Conservation (phyloP, 2,113 vertebrate genomes). For the Stercorarius parasiticus region DNA sequence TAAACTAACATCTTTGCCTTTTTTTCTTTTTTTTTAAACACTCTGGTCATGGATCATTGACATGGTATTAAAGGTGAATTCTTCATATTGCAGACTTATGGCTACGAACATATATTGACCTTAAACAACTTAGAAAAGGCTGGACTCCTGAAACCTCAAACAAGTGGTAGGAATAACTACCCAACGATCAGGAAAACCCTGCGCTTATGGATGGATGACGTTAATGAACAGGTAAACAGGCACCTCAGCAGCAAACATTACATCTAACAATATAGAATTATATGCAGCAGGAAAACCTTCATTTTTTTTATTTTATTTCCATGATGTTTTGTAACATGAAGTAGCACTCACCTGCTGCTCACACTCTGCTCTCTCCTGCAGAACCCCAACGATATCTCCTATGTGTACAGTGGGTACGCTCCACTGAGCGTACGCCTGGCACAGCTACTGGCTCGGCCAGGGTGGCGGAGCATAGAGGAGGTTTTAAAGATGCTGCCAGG, state of each 20-base stretch:
- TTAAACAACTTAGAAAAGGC: constrained; percentile 93
- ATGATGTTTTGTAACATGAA: not conserved
- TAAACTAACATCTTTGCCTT: not conserved
- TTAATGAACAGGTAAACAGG: constrained; percentile 88
- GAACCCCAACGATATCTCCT: constrained; percentile 97
- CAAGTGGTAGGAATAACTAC: constrained; percentile 88
- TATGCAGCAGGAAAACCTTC: not conserved
- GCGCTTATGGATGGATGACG: constrained; percentile 97
- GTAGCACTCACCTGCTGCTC: not conserved
- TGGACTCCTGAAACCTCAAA: constrained; percentile 87
- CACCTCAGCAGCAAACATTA: rapidly evolving
- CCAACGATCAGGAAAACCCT: constrained; percentile 95
- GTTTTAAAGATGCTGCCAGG: constrained; percentile 95
- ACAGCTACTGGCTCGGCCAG: constrained; percentile 90
- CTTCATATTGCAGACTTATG: constrained; percentile 84
- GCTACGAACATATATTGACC: constrained; percentile 93
- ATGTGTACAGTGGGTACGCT: constrained; percentile 96
- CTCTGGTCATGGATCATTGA: not conserved
- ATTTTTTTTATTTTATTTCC: not conserved
- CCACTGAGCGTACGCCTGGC: constrained; percentile 93
- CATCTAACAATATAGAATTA: not conserved
- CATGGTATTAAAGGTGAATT: not conserved
- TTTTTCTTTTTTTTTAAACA: not conserved
- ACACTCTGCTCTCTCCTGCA: constrained; percentile 41
- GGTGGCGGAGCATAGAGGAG: constrained; percentile 98